Base-by-base conservation (phyloP, 2,888 invertebrate species). In the Malthinus seriepunctatus region DNA sequence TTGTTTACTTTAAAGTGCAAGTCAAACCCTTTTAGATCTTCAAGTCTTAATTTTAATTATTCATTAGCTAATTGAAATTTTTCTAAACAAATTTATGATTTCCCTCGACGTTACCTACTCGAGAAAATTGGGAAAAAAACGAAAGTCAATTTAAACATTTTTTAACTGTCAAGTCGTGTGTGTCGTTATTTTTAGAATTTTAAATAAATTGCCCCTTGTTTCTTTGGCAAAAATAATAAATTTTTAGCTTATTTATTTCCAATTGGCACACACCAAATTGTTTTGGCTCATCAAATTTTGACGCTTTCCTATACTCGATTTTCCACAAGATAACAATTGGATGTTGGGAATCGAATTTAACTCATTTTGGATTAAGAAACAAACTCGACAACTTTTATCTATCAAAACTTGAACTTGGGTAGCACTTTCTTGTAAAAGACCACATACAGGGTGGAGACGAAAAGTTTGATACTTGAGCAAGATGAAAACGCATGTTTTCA, bases 141-240 rank as follows among this genome's bases (percentile, higher is more conserved):
- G 31, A 23, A 31, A 8, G 11, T 31, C 32, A 10, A 32, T 45
- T 45, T 45, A 8, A 23, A 45, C 23, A 23, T 23, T 23, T 23
- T 23, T 23, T 23, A 5, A 45, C 32, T 45, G 45, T 45, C 10
- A 45, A 45, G 45, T 45, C 45, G 23, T 45, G 11, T 32, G 45
- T 45, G 32, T 32, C n/a, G 48, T 35, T 35, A 15, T n/a, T 48
- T 48, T 50, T 38, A 12, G 12, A 38, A 50, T 38, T 50, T 34
- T 34, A 47, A 14, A 5, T 15, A 11, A 10, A 9, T 32, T 14
- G 23, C 35, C 5, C 9, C 12, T 37, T 10, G 10, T 37, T 2
- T 46, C 9, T 34, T 38, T 38, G 35, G 38, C 49, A 38, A 15
- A 31, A 31, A 32, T 32, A 38, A 50, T 50, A 37, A 50, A 50